Evolutionary conservation across 2,113 vertebrate species (phyloP), one percentile per base, ranked within the genome.

Genomic region (Nothoprocta perdicaria): DNA sequence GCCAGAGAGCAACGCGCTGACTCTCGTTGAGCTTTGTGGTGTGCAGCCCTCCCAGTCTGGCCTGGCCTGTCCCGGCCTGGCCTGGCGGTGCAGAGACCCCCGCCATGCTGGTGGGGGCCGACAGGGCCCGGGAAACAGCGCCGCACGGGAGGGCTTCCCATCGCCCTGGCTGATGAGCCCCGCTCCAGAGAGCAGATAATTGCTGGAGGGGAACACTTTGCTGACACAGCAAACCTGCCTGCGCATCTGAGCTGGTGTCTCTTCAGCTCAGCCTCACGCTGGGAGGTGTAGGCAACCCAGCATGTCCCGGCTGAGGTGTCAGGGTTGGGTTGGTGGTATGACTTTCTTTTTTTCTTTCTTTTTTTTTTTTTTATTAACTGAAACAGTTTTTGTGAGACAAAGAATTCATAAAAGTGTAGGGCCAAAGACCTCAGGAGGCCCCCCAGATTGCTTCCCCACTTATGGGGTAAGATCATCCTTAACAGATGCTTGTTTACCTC

Each of bases 401-500:
- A 19, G 38, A 74, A 74, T 57, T 74, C 27, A 21, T 18, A 52
- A 58, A 86, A 35, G 24, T 9, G 13, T 11, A 53, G 40, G 35
- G 26, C 53, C 29, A 29, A 86, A 86, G 55, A 55, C 12, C 52
- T 85, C 45, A 62, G 58, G 79, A 88, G 78, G 35, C n/a, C 35
- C 46, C 50, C 3, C 3, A 6, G 12, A 15, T 57, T 82, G 45
- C 33, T 83, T 80, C 89, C 43, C 69, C 72, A 41, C 65, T 75
- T 88, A 50, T 27, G 58, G 53, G 58, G 88, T 88, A 94, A 76
- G 77, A 76, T 86, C 66, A 61, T 92, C 71, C 58, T 93, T 95
- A 96, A 84, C 93, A 95, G 93, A 95, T 95, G 90, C 88, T 95
- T 96, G 93, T 95, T 95, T 96, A 95, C 94, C 95, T 95, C 94